Conservation (phyloP, 2,888 invertebrate genomes). For the Furcula furcula region DNA sequence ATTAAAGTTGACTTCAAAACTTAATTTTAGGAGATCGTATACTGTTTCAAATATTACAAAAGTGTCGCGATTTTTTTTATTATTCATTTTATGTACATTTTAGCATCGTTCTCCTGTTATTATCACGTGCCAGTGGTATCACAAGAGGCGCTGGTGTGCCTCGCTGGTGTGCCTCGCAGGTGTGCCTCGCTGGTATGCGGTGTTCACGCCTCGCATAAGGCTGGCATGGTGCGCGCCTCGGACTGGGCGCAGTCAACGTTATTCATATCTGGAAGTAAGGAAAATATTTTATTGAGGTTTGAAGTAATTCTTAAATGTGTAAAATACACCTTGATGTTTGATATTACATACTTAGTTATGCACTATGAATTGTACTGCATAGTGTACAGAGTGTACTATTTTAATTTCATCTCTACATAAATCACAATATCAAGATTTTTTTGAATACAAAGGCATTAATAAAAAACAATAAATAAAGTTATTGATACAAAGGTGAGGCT, state of each 20-base stretch:
- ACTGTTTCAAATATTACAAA: conserved; percentile 82
- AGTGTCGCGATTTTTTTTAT: conserved; percentile 55
- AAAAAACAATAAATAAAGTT: too few species aligned
- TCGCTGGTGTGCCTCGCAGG: conserved; percentile 24
- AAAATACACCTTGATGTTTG: too few species aligned
- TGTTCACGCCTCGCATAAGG: conserved; percentile 17
- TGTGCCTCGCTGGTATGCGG: conserved; percentile 21
- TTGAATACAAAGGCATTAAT: too few species aligned
- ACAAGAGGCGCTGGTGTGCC: conserved; percentile 30
- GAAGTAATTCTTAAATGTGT: background rate
- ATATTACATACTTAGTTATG: too few species aligned
- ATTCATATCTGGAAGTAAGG: conserved; percentile 69
- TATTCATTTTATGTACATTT: conserved; percentile 69
- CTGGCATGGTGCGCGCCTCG: conserved; percentile 12
- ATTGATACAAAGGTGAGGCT: too few species aligned
- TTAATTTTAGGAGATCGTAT: conserved; percentile 82
- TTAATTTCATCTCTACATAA: too few species aligned
- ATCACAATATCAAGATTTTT: too few species aligned
- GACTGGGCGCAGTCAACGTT: conserved; percentile 61
- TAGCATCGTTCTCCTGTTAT: conserved; percentile 77
- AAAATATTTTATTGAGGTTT: conserved; percentile 18
- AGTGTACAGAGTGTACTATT: too few species aligned
- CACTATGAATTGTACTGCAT: too few species aligned
- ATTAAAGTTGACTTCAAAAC: conserved; percentile 80
- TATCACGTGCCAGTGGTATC: conserved; percentile 50